phyloP scores from a whole-genome alignment of 2,888 invertebrate genomes.

The Polydrusus tereticollis region DNA sequence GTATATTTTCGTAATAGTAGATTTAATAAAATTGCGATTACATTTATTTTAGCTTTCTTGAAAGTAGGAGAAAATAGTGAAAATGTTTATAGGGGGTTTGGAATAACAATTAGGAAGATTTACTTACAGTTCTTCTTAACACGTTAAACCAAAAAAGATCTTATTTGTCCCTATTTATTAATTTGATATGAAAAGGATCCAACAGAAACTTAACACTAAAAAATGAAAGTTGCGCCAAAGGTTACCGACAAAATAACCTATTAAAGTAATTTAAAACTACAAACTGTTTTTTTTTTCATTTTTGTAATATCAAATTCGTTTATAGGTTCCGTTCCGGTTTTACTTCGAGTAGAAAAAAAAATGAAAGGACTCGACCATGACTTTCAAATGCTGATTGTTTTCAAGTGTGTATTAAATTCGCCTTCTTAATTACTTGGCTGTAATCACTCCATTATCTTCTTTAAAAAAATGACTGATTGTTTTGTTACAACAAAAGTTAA shows the following conservation, averaged over 20 bases:
- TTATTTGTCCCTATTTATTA: too few relatives aligned
- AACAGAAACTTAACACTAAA: neutral
- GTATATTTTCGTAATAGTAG: too few relatives aligned
- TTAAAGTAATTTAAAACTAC: slow-evolving; percentile 7
- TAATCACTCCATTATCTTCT: slow-evolving; percentile 17
- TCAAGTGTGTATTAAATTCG: slow-evolving; percentile 29
- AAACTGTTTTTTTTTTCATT: slow-evolving; percentile 9
- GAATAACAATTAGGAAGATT: too few relatives aligned
- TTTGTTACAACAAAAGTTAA: neutral
- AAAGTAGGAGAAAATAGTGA: too few relatives aligned
- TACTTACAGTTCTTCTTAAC: too few relatives aligned
- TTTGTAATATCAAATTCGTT: slow-evolving; percentile 18
- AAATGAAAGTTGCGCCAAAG: neutral
- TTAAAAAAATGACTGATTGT: neutral
- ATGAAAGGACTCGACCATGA: slow-evolving; percentile 43
- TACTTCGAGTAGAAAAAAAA: slow-evolving; percentile 23
- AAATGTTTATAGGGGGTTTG: too few relatives aligned
- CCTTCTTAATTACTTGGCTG: slow-evolving; percentile 13
- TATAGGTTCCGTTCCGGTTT: slow-evolving; percentile 19
- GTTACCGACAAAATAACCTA: slow-evolving; percentile 5
- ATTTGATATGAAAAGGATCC: too few relatives aligned
- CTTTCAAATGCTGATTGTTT: slow-evolving; percentile 43
- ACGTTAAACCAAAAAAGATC: too few relatives aligned
- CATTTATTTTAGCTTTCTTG: too few relatives aligned
- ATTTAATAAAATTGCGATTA: too few relatives aligned